Conservation (phyloP, 2,888 invertebrate species). For the Drosophila quinaria region DNA sequence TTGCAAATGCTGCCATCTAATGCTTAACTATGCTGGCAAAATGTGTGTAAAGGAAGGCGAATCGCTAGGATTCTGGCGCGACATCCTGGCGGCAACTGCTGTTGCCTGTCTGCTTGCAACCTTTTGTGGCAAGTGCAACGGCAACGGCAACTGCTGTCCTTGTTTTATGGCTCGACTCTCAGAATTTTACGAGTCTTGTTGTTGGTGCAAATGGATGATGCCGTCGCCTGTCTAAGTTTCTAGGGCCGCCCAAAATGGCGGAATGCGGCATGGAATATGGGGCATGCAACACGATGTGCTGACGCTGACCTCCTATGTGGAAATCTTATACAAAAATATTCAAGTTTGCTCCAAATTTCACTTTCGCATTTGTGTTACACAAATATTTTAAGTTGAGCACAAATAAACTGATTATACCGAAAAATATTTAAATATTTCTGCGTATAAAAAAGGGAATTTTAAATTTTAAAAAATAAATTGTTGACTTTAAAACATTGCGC, state of each 20-base stretch:
- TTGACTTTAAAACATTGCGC: no score
- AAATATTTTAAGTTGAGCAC: not conserved
- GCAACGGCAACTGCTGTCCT: slow-evolving; percentile 25
- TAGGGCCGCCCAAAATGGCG: slow-evolving; percentile 20
- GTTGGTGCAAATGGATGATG: slow-evolving; percentile 28
- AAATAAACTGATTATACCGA: not conserved
- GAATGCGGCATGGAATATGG: not conserved
- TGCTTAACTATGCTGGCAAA: slow-evolving; percentile 55
- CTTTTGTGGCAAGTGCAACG: slow-evolving; percentile 10
- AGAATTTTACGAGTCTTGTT: slow-evolving; percentile 29
- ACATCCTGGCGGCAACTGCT: slow-evolving; percentile 61
- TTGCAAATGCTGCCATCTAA: slow-evolving; percentile 77
- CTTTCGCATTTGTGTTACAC: not conserved
- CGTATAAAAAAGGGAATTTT: not conserved
- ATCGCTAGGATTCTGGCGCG: slow-evolving; percentile 63
- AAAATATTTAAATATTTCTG: not conserved
- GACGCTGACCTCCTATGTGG: slow-evolving; percentile 1
- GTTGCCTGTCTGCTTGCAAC: slow-evolving; percentile 32
- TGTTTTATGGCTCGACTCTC: slow-evolving; percentile 35
- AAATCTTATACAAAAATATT: not conserved
- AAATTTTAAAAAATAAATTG: no score
- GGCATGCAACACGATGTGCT: slow-evolving; percentile 5
- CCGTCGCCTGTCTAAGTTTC: slow-evolving; percentile 16
- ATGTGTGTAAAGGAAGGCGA: slow-evolving; percentile 23
- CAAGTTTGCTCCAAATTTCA: not conserved